Evolutionary conservation across 2,888 invertebrate genomes (phyloP).

Genomic region (Andrena chrysosceles): DNA sequence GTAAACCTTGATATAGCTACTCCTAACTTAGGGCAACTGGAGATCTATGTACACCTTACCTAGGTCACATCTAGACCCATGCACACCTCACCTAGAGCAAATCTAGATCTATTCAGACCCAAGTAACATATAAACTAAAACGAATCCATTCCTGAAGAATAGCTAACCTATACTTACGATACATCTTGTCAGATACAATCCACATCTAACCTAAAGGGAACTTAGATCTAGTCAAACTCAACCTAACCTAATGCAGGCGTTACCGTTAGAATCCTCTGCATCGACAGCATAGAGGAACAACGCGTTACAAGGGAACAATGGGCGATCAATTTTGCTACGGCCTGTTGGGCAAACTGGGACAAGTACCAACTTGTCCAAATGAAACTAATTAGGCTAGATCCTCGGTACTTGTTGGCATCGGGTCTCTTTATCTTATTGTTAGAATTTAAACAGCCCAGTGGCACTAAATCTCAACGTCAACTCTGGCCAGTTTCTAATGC

Average conservation of each 20-base stretch:
- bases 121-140: too few species aligned
- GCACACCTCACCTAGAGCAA: too few species aligned
- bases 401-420: conserved; percentile 42
- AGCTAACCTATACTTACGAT: too few species aligned
- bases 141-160: too few species aligned
- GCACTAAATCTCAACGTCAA: conserved; percentile 29
- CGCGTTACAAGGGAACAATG: conserved; percentile 27
- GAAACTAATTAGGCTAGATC: conserved; percentile 75
- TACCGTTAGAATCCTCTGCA: not conserved
- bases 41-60: too few species aligned
- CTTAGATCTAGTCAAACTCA: not conserved
- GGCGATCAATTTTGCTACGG: conserved; percentile 32
- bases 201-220: not conserved
- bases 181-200: not conserved
- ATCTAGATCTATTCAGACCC: too few species aligned
- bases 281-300: not conserved
- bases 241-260: not conserved
- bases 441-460: conserved; percentile 33
- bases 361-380: conserved; percentile 76
- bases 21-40: too few species aligned
- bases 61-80: too few species aligned
- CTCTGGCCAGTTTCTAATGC: not conserved
- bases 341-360: conserved; percentile 67
- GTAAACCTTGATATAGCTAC: too few species aligned
- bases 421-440: conserved; percentile 53